Percentiles rank a stretch among this genome's conserved stretches.
These are phyloP conservation scores for Campoletis sonorensis DNA, from an alignment of 1,140 invertebrate genomes.

Conservation along the genomic window DNA sequence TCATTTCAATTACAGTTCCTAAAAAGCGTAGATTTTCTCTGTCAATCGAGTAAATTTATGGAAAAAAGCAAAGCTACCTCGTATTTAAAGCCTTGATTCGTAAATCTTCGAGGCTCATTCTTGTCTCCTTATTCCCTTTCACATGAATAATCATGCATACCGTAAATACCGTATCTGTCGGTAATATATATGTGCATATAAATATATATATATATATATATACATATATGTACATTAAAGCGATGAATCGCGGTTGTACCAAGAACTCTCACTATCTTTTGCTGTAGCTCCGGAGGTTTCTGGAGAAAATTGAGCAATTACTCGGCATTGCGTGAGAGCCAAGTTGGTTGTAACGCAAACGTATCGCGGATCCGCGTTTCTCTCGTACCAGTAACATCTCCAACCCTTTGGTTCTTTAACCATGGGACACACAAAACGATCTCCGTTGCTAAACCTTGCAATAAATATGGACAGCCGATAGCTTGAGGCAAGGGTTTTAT, in stretches of 20 bases:
- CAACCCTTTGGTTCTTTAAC: background rate
- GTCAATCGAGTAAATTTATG: too few relatives aligned
- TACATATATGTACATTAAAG: background rate
- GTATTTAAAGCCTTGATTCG: slow-evolving; percentile 4
- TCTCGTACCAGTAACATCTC: background rate
- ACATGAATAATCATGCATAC: background rate
- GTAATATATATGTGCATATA: background rate
- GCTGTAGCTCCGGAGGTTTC: slow-evolving; percentile 38
- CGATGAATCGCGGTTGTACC: background rate
- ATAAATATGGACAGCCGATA: slow-evolving; percentile 39
- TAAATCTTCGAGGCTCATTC: slow-evolving; percentile 1
- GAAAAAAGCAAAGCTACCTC: too few relatives aligned
- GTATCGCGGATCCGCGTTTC: background rate
- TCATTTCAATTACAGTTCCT: too few relatives aligned
- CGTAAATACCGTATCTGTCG: slow-evolving; percentile 8
- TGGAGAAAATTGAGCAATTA: slow-evolving; percentile 66
- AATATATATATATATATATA: background rate
- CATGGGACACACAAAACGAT: slow-evolving; percentile 50
- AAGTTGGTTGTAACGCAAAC: slow-evolving; percentile 42
- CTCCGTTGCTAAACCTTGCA: background rate
- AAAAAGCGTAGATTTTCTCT: too few relatives aligned
- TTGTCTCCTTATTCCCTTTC: slow-evolving; percentile 3
- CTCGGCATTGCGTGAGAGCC: slow-evolving; percentile 57
- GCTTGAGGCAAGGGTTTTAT: background rate
- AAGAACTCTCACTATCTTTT: background rate